Evolutionary conservation across 1,140 invertebrate genomes (phyloP).

Genomic region (Sitophilus oryzae): DNA sequence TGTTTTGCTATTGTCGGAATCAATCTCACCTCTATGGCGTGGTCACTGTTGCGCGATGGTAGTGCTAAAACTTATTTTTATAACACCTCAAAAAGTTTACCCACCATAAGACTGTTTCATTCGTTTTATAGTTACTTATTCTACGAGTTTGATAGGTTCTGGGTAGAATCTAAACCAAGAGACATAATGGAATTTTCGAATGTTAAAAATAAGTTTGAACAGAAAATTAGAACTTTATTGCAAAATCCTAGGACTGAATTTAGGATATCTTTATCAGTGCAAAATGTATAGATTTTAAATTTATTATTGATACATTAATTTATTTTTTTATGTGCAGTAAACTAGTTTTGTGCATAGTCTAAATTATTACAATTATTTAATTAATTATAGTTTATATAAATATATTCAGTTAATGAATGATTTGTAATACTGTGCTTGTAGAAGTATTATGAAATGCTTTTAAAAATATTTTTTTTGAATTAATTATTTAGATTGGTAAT

Average conservation of each 20-base stretch:
- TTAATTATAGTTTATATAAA: too few relatives aligned
- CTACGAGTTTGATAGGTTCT: conserved; percentile 89
- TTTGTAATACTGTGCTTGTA: too few relatives aligned
- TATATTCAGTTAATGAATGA: too few relatives aligned
- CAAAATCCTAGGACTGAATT: conserved; percentile 60
- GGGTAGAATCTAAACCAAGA: conserved; percentile 82
- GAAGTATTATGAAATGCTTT: too few relatives aligned
- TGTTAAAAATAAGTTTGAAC: conserved; percentile 80
- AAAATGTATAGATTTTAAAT: conserved; percentile 31
- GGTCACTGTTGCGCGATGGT: conserved; percentile 72
- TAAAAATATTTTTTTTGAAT: too few relatives aligned
- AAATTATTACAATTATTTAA: too few relatives aligned
- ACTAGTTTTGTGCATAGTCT: too few relatives aligned
- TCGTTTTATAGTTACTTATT: conserved; percentile 92
- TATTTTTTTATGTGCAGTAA: too few relatives aligned
- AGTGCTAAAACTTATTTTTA: conserved; percentile 88
- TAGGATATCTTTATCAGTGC: conserved; percentile 64
- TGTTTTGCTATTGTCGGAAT: conserved; percentile 88
- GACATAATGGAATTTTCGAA: conserved; percentile 93
- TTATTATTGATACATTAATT: too few relatives aligned
- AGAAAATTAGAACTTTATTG: conserved; percentile 57
- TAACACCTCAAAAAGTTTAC: conserved; percentile 68
- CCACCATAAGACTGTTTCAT: conserved; percentile 78
- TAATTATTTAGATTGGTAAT: too few relatives aligned
- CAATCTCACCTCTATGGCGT: conserved; percentile 88